Evolutionary conservation across 2,113 vertebrate species (phyloP).

Genomic region (human (Homo sapiens)): DNA sequence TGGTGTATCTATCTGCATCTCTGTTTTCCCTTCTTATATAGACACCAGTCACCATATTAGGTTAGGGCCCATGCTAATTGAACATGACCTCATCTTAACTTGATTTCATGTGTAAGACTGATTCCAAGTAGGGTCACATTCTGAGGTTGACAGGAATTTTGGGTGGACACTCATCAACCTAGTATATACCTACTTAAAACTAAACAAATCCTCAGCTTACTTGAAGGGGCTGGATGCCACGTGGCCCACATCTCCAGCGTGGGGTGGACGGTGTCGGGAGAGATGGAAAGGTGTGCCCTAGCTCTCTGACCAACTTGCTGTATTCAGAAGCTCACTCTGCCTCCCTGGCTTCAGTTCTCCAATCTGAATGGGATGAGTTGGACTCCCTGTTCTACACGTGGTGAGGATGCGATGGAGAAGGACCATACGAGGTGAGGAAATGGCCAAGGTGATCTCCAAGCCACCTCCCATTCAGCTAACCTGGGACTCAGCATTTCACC

Average conservation of each 20-base stretch:
- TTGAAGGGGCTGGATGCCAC: accelerated
- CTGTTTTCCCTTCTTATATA: not conserved
- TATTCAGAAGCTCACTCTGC: not conserved
- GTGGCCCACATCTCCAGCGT: no score
- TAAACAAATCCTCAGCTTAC: not conserved
- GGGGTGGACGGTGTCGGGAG: not conserved
- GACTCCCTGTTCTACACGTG: no score
- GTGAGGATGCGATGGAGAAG: not conserved
- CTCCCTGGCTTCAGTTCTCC: not conserved
- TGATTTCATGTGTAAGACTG: no score
- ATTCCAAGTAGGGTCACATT: not conserved
- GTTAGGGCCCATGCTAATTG: not conserved
- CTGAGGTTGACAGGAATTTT: not conserved
- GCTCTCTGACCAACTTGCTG: not conserved
- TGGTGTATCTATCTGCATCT: not conserved
- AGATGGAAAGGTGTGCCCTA: no score
- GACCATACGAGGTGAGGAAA: no score
- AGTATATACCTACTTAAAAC: not conserved
- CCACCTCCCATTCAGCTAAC: not conserved
- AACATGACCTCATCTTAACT: not conserved
- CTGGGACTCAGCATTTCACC: not conserved
- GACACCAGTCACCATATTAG: not conserved
- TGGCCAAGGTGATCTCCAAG: not conserved
- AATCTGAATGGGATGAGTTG: not conserved
- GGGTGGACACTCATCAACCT: not conserved